Base-by-base conservation (phyloP, 2,888 invertebrate genomes). In the Tachina fera region DNA sequence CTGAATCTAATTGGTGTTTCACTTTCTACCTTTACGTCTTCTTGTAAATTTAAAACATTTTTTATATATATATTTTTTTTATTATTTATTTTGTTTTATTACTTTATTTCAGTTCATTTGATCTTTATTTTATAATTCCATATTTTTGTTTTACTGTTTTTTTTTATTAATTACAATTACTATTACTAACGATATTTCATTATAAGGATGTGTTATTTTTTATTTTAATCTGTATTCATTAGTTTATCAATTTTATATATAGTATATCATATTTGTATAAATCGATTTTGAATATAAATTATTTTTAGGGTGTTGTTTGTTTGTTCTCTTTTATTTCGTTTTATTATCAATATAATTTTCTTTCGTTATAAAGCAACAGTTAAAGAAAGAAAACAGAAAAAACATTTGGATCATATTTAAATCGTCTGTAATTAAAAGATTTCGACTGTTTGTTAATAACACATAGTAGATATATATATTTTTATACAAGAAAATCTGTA, bases 41-140 rank as follows among this genome's bases (percentile, higher is more conserved):
- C n/a, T 41, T 39, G 6, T 47, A 22, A 45, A 76, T 43, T 45
- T 16, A 68, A n/a, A 51, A 22, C 31, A 65, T 14, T 63, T 45
- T 56, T 71, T 63, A n/a, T 1, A n/a, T 71, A 65, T 74, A 65
- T 74, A n/a, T n/a, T n/a, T 75, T 74, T 58, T 67, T 67, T 74
- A 70, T 84, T 84, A 82, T 85, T 84, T 82, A 82, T 86, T 87
- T 87, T 71, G 68, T 87, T 86, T 87, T 75, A 78, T 71, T 87
- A 81, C 82, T 86, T 81, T 85, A 87, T 86, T 87, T 88, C 88
- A 88, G 88, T 88, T 88, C 88, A 87, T 87, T 88, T 88, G 87
- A 88, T 87, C 84, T 87, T 88, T 87, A 87, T 84, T 88, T 84
- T 87, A 84, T 87, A 87, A 88, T 88, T 88, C 87, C 84, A 86